Conservation (phyloP, 2,797 vertebrate genomes). For the Manis javanica region DNA sequence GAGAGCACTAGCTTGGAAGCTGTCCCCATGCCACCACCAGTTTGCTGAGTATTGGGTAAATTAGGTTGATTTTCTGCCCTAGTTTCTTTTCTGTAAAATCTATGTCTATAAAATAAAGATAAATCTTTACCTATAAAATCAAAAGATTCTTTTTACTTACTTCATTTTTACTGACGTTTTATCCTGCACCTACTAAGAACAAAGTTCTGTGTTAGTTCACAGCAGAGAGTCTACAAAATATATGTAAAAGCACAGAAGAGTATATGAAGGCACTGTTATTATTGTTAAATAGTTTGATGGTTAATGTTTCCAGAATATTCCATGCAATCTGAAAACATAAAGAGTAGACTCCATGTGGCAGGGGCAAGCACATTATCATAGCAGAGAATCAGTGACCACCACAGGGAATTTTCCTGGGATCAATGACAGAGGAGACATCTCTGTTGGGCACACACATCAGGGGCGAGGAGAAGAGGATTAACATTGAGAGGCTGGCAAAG, state of each 20-base stretch:
- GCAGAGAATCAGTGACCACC: neutral
- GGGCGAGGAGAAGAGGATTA: neutral
- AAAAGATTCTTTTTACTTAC: neutral
- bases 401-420: neutral
- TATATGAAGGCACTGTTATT: neutral
- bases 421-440: neutral
- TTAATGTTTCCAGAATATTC: constrained; percentile 19
- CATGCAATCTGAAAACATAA: neutral
- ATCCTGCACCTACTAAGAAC: neutral
- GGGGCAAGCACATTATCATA: neutral
- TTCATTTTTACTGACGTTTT: neutral
- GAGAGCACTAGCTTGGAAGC: neutral
- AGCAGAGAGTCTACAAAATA: neutral
- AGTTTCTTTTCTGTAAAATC: neutral
- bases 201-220: neutral
- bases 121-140: neutral
- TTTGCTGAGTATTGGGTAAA: too few species aligned
- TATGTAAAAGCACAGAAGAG: neutral
- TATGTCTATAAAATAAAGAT: too few species aligned
- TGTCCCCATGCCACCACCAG: too few species aligned
- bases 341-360: neutral
- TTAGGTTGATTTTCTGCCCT: neutral
- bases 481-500: neutral
- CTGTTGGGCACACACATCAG: neutral
- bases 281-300: constrained; percentile 20